Conservation (phyloP, 1,140 invertebrate species). For the Zaprionus taronus region DNA sequence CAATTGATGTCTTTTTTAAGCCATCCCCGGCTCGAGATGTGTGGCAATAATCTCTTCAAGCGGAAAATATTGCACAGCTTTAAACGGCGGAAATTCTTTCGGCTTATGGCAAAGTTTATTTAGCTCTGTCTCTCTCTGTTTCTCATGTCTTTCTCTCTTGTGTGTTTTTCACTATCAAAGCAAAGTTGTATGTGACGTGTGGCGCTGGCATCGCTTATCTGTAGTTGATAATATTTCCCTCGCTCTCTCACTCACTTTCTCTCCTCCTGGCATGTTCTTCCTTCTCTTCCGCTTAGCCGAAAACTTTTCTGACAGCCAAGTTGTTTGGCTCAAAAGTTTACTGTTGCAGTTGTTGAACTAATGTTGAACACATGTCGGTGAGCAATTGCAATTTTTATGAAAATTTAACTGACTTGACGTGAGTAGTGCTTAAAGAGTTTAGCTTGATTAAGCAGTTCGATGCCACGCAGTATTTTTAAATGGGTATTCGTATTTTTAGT, state of each 20-base stretch:
- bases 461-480: not conserved
- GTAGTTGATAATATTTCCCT: constrained; percentile 43
- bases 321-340: constrained; percentile 34
- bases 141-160: constrained; percentile 1
- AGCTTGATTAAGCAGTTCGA: not conserved
- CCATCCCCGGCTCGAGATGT: not conserved
- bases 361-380: not conserved
- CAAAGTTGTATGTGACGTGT: constrained; percentile 41
- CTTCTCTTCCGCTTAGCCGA: constrained; percentile 2
- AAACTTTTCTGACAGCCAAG: constrained; percentile 59
- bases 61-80: constrained; percentile 52
- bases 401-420: not conserved
- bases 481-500: too few species aligned
- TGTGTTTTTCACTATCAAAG: constrained; percentile 53
- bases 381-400: not conserved
- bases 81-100: constrained; percentile 36
- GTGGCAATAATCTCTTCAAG: constrained; percentile 51
- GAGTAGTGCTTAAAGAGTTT: not conserved
- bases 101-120: constrained; percentile 37
- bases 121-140: not conserved
- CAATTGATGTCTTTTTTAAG: constrained; percentile 74
- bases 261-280: not conserved
- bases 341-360: constrained; percentile 21
- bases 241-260: not conserved
- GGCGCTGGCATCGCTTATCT: constrained; percentile 27